phyloP scores from a whole-genome alignment of 2,888 invertebrate species.

The Ptychoptera contaminata region DNA sequence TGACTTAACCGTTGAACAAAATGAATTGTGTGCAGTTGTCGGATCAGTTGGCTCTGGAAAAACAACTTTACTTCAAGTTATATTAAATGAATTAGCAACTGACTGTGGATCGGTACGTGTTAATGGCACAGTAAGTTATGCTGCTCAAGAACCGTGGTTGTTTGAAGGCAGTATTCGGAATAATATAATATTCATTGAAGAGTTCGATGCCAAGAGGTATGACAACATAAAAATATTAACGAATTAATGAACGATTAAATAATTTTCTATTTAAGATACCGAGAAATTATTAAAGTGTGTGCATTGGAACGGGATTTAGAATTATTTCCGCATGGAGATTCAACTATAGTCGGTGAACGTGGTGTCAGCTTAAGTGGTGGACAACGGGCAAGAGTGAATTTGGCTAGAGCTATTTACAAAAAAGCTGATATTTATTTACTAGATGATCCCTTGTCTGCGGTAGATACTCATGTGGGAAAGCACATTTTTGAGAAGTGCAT shows the following conservation, averaged over 20 bases:
- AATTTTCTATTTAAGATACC: constrained; percentile 46
- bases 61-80: constrained; percentile 51
- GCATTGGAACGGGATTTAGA: constrained; percentile 51
- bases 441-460: constrained; percentile 56
- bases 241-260: neutral
- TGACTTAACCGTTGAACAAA: constrained; percentile 7
- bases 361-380: constrained; percentile 66
- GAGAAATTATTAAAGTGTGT: constrained; percentile 35
- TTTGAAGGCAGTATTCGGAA: constrained; percentile 69
- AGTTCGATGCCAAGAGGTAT: constrained; percentile 40
- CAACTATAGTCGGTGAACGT: constrained; percentile 60
- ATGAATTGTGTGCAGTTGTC: constrained; percentile 30
- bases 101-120: constrained; percentile 39
- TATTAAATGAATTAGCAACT: constrained; percentile 56
- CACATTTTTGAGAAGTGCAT: constrained; percentile 51
- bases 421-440: constrained; percentile 56
- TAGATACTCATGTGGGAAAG: constrained; percentile 48
- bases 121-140: constrained; percentile 54
- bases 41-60: constrained; percentile 66
- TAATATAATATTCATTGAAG: constrained; percentile 79
- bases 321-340: constrained; percentile 52
- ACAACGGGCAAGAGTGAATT: constrained; percentile 61
- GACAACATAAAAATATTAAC: neutral
- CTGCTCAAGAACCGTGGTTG: constrained; percentile 73
- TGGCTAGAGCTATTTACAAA: constrained; percentile 62